Evolutionary conservation across 2,888 invertebrate genomes (phyloP).

Genomic region (Drosophila acutilabella): DNA sequence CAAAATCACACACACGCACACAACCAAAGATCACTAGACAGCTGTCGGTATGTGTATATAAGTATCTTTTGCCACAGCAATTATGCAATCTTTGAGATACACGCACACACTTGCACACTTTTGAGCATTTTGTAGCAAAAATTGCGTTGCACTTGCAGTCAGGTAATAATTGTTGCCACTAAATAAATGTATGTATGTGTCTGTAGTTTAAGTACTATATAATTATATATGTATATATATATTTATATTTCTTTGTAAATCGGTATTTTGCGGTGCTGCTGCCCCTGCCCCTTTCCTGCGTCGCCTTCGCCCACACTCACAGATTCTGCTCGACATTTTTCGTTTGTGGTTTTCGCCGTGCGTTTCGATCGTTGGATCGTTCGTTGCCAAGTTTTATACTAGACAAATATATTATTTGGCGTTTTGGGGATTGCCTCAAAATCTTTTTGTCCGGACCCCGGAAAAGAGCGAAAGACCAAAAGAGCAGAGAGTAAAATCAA

Average conservation of each 20-base stretch:
- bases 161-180: slow-evolving; percentile 61
- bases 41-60: slow-evolving; percentile 40
- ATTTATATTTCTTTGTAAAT: slow-evolving; percentile 9
- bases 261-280: not conserved
- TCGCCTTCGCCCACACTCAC: slow-evolving; percentile 55
- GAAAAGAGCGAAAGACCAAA: slow-evolving; percentile 32
- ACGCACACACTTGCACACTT: slow-evolving; percentile 3
- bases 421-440: slow-evolving; percentile 44
- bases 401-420: slow-evolving; percentile 71
- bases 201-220: slow-evolving; percentile 28
- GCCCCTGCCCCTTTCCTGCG: not conserved
- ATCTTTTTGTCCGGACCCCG: slow-evolving; percentile 64
- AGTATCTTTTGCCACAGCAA: slow-evolving; percentile 61
- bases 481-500: slow-evolving; percentile 17
- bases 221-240: slow-evolving; percentile 13
- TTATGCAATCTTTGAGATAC: slow-evolving; percentile 73
- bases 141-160: slow-evolving; percentile 38
- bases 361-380: slow-evolving; percentile 56
- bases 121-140: slow-evolving; percentile 35
- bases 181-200: slow-evolving; percentile 15
- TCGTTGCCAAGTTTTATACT: slow-evolving; percentile 77
- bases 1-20: slow-evolving; percentile 35
- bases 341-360: slow-evolving; percentile 55
- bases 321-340: slow-evolving; percentile 71
- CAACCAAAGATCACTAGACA: slow-evolving; percentile 33